Base-by-base conservation (phyloP, 2,113 vertebrate genomes). In the Corvus hawaiiensis region DNA sequence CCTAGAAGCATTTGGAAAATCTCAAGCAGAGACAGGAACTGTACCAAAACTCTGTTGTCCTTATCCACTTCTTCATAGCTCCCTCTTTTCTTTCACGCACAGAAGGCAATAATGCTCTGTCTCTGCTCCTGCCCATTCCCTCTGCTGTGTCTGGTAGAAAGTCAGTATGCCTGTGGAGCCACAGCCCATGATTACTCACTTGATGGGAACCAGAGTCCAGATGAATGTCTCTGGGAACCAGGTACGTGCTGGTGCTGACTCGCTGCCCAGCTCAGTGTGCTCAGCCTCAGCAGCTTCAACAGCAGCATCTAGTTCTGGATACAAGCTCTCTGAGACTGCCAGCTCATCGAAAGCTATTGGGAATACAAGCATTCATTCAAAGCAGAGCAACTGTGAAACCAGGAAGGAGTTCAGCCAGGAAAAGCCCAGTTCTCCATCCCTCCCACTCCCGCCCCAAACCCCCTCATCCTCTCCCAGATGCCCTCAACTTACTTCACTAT, bases 151-250 rank as follows among this genome's bases (percentile, higher is more conserved):
- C 46, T 63, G 39, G 28, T 16, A 81, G 59, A 52, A 92, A 52
- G 19, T 61, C 37, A 16, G 21, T n/a, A 58, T 61, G 7, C 19
- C 39, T 62, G 61, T 44, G 41, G 32, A 62, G 37, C 24, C 46
- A 71, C 28, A 80, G 63, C 24, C 72, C 7, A 3, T n/a, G 49
- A 44, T 56, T 84, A 93, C 95, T 97, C 54, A 97, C 96, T 91
- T 93, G 67, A 96, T 64, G 32, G 94, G 43, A 64, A 93, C 62
- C 46, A 97, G 88, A 76, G 84, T 88, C 96, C 96, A 97, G 87
- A 97, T 92, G 94, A 97, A 96, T 11, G 96, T 97, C 84, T 97
- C 97, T 55, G 95, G 97, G 76, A 97, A 97, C 95, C 96, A 96
- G 66, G 71, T 63, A 28, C 88, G 87, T 35, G 74, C 55, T 73